Conservation (phyloP, 2,113 vertebrate species). For the Microcebus ravelobensis region DNA sequence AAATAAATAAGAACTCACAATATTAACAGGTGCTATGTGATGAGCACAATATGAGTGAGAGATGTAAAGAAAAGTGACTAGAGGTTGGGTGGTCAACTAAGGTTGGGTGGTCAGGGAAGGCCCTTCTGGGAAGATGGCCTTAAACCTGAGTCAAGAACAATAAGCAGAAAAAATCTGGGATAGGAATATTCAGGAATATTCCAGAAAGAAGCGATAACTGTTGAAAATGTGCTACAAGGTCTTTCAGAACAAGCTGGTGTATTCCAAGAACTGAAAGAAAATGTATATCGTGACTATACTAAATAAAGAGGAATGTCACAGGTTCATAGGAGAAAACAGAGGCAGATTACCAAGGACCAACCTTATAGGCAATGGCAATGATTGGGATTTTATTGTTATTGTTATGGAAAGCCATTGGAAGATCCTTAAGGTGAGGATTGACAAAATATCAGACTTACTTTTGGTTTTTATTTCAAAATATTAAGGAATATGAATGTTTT, state of each 20-base stretch:
- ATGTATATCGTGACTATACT: neutral
- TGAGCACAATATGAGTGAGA: neutral
- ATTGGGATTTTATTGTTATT: neutral
- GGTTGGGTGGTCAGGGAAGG: neutral
- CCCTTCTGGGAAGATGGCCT: neutral
- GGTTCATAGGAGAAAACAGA: neutral
- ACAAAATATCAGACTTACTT: neutral
- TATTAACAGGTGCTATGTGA: neutral
- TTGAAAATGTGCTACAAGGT: neutral
- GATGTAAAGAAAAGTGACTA: neutral
- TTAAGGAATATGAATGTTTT: too few species aligned
- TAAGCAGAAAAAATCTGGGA: neutral
- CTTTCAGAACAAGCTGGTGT: neutral
- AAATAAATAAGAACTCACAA: neutral
- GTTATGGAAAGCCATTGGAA: neutral
- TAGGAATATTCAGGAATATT: neutral
- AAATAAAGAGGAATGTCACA: neutral
- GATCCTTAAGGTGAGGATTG: neutral
- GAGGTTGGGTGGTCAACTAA: neutral
- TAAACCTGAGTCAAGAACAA: neutral
- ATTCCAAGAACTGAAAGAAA: neutral
- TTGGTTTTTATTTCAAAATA: neutral
- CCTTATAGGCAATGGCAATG: neutral
- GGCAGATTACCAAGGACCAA: neutral
- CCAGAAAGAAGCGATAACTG: neutral